These are phyloP conservation scores for Prochilodus magdalenae DNA, from an alignment of 2,113 vertebrate species.

Conservation along the genomic window DNA sequence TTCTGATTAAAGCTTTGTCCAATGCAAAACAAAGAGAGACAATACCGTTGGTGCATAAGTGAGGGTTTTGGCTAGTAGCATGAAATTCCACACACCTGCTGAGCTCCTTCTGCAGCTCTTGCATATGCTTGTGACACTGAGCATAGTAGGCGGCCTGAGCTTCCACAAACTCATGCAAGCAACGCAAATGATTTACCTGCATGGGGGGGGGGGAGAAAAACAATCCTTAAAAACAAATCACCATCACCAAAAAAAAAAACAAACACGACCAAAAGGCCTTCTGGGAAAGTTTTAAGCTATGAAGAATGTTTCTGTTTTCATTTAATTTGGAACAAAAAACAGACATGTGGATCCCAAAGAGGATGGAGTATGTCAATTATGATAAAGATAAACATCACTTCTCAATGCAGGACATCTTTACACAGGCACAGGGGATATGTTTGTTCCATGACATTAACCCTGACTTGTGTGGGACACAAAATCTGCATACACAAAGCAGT, in stretches of 20 bases:
- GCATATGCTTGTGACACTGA: conserved; percentile 90
- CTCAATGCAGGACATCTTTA: background rate
- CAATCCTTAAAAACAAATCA: background rate
- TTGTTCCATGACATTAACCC: background rate
- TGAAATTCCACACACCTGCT: conserved; percentile 79
- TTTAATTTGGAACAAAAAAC: background rate
- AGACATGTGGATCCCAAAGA: no score
- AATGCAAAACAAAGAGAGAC: background rate
- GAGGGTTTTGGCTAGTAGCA: background rate
- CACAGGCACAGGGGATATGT: background rate
- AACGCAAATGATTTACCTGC: conserved; percentile 93
- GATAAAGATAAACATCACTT: background rate
- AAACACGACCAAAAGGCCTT: background rate
- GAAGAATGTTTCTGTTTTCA: background rate
- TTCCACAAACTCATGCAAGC: conserved; percentile 91
- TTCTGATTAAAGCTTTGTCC: background rate
- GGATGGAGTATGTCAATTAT: background rate
- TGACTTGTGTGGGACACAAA: background rate
- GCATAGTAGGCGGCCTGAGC: conserved; percentile 90
- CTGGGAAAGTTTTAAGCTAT: background rate
- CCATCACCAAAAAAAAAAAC: background rate
- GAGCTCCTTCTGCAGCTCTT: conserved; percentile 94
- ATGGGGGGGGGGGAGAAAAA: conserved; percentile 35
- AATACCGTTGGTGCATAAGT: background rate
- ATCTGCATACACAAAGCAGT: background rate